Evolutionary conservation across 1,140 invertebrate species (phyloP).

Genomic region (Oreohelix idahoensis): DNA sequence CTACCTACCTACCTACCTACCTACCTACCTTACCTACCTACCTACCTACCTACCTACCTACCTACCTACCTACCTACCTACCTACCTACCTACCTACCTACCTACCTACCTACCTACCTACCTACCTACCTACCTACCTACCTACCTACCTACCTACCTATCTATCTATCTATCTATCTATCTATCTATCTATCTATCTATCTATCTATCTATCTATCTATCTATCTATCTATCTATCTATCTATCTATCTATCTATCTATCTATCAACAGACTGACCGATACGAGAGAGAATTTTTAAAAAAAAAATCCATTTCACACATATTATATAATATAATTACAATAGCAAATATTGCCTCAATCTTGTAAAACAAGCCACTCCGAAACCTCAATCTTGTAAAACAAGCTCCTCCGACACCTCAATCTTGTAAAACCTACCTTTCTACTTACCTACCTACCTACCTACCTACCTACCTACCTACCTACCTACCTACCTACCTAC

Average conservation of each 20-base stretch:
- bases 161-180: too few species aligned
- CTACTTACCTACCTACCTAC: too few species aligned
- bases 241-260: neutral
- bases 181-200: neutral
- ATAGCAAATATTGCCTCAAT: too few species aligned
- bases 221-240: neutral
- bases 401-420: too few species aligned
- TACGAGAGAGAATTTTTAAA: neutral
- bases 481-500: constrained; percentile 2
- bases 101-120: constrained; percentile 2
- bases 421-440: too few species aligned
- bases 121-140: constrained; percentile 2
- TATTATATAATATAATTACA: neutral
- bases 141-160: too few species aligned
- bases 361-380: too few species aligned
- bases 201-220: neutral
- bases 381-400: too few species aligned
- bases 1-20: too few species aligned
- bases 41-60: too few species aligned
- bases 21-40: too few species aligned
- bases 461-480: constrained; percentile 2
- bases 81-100: constrained; percentile 2
- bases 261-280: too few species aligned
- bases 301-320: neutral
- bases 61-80: constrained; percentile 2